Evolutionary conservation across 2,888 invertebrate species (phyloP).

Genomic region (Lasioglossum marginatum): DNA sequence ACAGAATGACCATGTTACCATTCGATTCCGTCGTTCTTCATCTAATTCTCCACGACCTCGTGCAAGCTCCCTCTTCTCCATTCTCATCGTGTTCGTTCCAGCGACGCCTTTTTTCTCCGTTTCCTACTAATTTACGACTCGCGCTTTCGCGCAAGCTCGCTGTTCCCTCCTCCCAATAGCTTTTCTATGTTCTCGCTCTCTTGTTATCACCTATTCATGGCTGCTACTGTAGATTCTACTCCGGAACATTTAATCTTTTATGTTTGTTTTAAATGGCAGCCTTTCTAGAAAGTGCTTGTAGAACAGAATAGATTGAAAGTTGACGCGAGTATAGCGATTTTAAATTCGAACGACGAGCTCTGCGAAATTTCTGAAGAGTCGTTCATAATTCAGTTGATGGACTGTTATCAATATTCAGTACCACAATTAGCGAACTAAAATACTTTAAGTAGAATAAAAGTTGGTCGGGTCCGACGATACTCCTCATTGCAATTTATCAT

Average conservation of each 20-base stretch:
- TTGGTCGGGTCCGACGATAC: background rate
- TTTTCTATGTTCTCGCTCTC: background rate
- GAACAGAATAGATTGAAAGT: background rate
- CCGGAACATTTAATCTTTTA: background rate
- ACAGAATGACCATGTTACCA: background rate
- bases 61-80: background rate
- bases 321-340: background rate
- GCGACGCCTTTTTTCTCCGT: background rate
- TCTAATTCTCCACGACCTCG: background rate
- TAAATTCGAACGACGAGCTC: no score
- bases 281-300: background rate
- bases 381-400: no score
- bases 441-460: background rate
- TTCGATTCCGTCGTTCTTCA: background rate
- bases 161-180: background rate
- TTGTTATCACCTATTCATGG: background rate
- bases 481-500: constrained; percentile 34
- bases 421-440: no score
- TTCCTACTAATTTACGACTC: background rate
- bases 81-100: background rate
- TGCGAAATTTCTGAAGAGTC: no score
- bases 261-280: background rate
- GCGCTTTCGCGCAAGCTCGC: background rate
- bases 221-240: background rate
- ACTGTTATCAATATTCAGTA: no score